A percentile compares a stretch with the other conserved stretches of the same genome.
Conservation (phyloP, 2,888 invertebrate genomes). For the Cantharis rufa region DNA sequence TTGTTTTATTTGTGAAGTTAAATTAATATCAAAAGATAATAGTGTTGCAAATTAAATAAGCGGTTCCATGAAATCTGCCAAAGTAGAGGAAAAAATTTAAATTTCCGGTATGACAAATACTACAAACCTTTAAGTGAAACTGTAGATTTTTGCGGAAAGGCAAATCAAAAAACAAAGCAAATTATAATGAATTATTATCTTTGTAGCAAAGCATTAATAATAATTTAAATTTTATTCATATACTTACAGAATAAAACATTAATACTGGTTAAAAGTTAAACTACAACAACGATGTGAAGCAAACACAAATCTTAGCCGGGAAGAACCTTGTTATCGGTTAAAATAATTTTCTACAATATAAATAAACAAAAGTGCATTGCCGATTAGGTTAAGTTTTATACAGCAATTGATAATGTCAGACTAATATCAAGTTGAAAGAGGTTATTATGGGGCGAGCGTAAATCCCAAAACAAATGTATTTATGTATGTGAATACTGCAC, state of each 20-base stretch:
- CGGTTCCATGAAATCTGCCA: background rate
- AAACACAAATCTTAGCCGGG: too few species aligned
- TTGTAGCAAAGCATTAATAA: too few species aligned
- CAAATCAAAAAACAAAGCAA: too few species aligned
- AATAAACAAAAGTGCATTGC: background rate
- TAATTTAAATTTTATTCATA: too few species aligned
- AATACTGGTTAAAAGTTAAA: background rate
- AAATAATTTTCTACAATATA: background rate
- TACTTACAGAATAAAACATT: background rate
- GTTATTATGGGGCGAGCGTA: background rate
- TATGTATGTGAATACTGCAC: too few species aligned
- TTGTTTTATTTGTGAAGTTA: background rate
- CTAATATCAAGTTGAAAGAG: background rate
- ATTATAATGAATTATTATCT: too few species aligned
- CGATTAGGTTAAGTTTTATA: background rate
- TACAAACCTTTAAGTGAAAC: background rate
- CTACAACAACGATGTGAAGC: background rate
- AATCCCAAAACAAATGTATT: too few species aligned
- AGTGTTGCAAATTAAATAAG: background rate
- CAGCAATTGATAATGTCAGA: background rate
- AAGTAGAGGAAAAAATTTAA: background rate
- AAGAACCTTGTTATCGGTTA: background rate
- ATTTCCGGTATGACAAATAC: background rate
- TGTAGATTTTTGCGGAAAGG: too few species aligned
- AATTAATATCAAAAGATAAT: background rate